Conservation (phyloP, 1,140 invertebrate genomes). For the Dreissena rostriformis region DNA sequence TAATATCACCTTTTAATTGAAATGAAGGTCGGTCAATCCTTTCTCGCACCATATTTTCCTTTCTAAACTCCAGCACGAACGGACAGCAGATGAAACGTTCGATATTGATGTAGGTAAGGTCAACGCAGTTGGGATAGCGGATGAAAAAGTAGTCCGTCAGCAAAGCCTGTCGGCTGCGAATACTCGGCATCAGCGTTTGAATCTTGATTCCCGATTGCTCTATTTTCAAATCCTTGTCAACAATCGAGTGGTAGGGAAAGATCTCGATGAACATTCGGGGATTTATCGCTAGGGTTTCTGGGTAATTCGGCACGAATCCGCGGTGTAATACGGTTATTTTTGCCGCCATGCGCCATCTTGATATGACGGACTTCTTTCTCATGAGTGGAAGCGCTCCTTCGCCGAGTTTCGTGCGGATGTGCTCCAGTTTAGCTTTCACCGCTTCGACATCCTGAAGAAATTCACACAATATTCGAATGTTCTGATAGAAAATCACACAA, state of each 20-base stretch:
- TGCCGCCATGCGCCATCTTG: conserved; percentile 65
- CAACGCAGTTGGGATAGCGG: conserved; percentile 79
- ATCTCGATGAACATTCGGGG: conserved; percentile 72
- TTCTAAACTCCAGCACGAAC: conserved; percentile 66
- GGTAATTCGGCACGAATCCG: conserved; percentile 67
- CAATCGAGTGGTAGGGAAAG: conserved; percentile 81
- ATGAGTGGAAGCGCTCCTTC: conserved; percentile 64
- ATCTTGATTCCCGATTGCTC: conserved; percentile 74
- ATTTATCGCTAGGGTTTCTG: conserved; percentile 61
- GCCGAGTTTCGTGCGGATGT: conserved; percentile 62
- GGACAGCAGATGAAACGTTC: conserved; percentile 68
- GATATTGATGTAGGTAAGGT: conserved; percentile 79
- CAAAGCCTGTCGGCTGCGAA: conserved; percentile 83
- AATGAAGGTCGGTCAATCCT: conserved; percentile 59
- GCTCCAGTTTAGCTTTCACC: conserved; percentile 62
- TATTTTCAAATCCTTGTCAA: conserved; percentile 77
- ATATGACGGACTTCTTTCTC: conserved; percentile 54
- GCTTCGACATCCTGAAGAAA: conserved; percentile 65
- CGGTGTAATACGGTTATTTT: conserved; percentile 61
- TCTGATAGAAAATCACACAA: not conserved
- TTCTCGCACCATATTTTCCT: conserved; percentile 58
- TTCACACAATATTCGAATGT: no score
- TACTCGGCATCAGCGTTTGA: conserved; percentile 84
- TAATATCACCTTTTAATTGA: conserved; percentile 66
- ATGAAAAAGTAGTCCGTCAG: conserved; percentile 73